Percentiles rank a stretch among this genome's conserved stretches.
Evolutionary conservation across 2,113 vertebrate species (phyloP).

Genomic region (Helogale parvula): DNA sequence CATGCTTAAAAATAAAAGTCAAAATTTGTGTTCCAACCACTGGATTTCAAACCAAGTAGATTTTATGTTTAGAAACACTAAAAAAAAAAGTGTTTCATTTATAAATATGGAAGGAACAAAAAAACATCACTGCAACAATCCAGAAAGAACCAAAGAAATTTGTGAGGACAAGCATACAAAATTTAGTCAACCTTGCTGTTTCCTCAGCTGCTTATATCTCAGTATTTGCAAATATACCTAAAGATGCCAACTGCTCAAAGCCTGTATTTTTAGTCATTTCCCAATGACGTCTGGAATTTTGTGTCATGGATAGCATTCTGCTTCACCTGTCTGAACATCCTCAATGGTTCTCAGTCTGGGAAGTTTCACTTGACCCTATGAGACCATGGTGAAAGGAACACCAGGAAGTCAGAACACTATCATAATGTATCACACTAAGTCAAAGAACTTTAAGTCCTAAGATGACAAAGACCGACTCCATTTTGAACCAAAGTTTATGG

Average conservation of each 20-base stretch:
- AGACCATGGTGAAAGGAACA: conserved; percentile 81
- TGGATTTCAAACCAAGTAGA: conserved; percentile 87
- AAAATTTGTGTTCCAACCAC: conserved; percentile 82
- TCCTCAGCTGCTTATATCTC: too few relatives aligned
- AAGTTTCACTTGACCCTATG: conserved; percentile 78
- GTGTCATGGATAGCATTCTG: conserved; percentile 53
- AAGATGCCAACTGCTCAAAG: too few relatives aligned
- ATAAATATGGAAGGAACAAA: conserved; percentile 86
- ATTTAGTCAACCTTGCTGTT: too few relatives aligned
- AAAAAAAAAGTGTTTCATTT: conserved; percentile 83
- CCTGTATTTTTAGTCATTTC: too few relatives aligned
- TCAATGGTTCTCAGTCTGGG: conserved; percentile 72
- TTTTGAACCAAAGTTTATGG: too few relatives aligned
- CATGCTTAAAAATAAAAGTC: conserved; percentile 75
- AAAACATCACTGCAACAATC: conserved; percentile 78
- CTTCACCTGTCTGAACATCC: conserved; percentile 65
- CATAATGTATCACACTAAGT: conserved; percentile 88
- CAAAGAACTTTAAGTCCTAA: conserved; percentile 81
- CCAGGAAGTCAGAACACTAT: conserved; percentile 85
- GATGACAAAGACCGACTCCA: too few relatives aligned
- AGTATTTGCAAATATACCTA: too few relatives aligned
- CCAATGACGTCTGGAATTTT: too few relatives aligned
- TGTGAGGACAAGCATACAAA: too few relatives aligned
- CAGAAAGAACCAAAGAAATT: conserved; percentile 70
- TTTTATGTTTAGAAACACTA: conserved; percentile 84